Conservation (phyloP, 2,888 invertebrate genomes). For the Lacanobia oleracea region DNA sequence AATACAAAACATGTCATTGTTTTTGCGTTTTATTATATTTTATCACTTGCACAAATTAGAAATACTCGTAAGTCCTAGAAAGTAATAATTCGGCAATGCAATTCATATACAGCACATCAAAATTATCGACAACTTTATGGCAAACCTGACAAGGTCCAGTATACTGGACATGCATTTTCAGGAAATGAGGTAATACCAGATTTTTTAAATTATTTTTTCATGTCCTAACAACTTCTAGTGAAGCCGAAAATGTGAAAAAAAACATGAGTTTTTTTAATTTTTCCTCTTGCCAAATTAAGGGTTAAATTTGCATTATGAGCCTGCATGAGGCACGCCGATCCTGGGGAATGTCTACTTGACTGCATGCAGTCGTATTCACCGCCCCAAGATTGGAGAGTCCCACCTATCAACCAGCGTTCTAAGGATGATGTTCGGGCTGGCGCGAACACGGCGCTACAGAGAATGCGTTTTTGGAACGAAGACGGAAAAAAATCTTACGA, state of each 20-base stretch:
- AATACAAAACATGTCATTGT: too few species aligned
- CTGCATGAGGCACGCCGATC: too few species aligned
- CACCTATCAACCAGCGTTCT: too few species aligned
- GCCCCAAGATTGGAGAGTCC: too few species aligned
- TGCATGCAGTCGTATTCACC: too few species aligned
- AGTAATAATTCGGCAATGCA: slow-evolving; percentile 23
- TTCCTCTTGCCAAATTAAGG: slow-evolving; percentile 20
- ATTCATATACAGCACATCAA: too few species aligned
- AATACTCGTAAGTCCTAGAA: slow-evolving; percentile 17
- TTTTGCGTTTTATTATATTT: slow-evolving; percentile 22
- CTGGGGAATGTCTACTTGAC: too few species aligned
- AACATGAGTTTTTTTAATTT: slow-evolving; percentile 8
- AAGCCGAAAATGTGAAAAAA: slow-evolving; percentile 9
- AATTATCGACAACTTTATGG: slow-evolving; percentile 18
- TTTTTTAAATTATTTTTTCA: slow-evolving; percentile 19
- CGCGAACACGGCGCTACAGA: too few species aligned
- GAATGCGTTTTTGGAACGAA: too few species aligned
- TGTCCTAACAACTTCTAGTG: slow-evolving; percentile 17
- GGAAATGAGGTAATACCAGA: slow-evolving; percentile 19
- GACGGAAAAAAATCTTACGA: too few species aligned
- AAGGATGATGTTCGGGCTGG: too few species aligned
- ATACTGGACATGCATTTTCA: slow-evolving; percentile 31
- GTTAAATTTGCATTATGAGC: too few species aligned
- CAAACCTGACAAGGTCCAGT: slow-evolving; percentile 21
- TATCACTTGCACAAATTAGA: slow-evolving; percentile 15